These are phyloP conservation scores for Entelurus aequoreus DNA, from an alignment of 2,113 vertebrate genomes.

Conservation along the genomic window DNA sequence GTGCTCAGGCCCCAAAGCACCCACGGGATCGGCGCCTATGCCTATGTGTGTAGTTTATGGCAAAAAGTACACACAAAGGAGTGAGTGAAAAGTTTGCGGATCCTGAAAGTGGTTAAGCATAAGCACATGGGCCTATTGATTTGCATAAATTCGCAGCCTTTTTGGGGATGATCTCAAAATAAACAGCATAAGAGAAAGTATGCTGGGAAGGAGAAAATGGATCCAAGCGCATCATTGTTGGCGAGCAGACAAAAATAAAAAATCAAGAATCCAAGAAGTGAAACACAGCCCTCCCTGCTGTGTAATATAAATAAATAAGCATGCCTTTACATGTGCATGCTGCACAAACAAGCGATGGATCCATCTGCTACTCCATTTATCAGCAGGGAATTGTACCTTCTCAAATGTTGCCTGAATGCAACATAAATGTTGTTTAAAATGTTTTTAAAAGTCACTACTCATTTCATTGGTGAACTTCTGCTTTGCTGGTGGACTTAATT, in stretches of 20 bases:
- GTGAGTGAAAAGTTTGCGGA: neutral
- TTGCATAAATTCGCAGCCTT: conserved; percentile 24
- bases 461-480: conserved; percentile 18
- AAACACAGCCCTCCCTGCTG: conserved; percentile 22
- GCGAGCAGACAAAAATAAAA: conserved; percentile 14
- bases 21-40: too few relatives aligned
- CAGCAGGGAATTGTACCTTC: conserved; percentile 35
- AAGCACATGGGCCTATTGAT: conserved; percentile 30
- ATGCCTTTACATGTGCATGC: conserved; percentile 33
- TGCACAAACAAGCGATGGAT: conserved; percentile 34
- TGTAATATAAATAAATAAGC: conserved; percentile 53
- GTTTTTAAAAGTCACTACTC: too few relatives aligned
- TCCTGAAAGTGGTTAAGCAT: neutral
- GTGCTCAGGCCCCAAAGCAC: too few relatives aligned
- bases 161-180: conserved; percentile 42
- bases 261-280: conserved; percentile 24
- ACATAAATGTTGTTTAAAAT: conserved; percentile 4
- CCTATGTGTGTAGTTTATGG: too few relatives aligned
- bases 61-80: too few relatives aligned
- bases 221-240: neutral
- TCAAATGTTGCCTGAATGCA: conserved; percentile 23
- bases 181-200: conserved; percentile 36
- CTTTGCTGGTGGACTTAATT: conserved; percentile 20
- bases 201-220: conserved; percentile 33
- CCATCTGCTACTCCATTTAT: conserved; percentile 44